Evolutionary conservation across 2,888 invertebrate genomes (phyloP), one percentile per base, ranked within the genome.

Genomic region (Bombylius discolor): DNA sequence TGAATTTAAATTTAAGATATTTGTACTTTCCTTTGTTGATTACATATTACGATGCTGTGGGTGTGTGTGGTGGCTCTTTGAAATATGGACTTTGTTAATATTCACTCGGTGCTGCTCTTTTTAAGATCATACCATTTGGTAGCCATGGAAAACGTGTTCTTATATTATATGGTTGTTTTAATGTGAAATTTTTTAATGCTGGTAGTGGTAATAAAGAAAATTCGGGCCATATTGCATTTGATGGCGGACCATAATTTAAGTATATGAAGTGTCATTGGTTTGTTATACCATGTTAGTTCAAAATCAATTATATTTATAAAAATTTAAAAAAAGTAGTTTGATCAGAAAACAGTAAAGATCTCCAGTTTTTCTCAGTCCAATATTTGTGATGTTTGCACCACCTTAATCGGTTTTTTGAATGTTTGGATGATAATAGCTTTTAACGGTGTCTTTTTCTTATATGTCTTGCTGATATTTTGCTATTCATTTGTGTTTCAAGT

Each of bases 211-310:
- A 72, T 1, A 85, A 78, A 57, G 87, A 85, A 70, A 90, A 93
- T 63, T 93, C 95, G 0, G 96, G 95, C 98, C 98, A 99, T 66
- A 98, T 97, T 1, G 87, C 84, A 68, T 91, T 90, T 0, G 90
- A 90, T 4, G 92, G 92, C 0, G 91, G 91, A 5, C 98, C 85
- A n/a, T n/a, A n/a, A n/a, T n/a, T n/a, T n/a, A n/a, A n/a, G n/a
- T n/a, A n/a, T n/a, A n/a, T n/a, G n/a, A n/a, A n/a, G n/a, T n/a
- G n/a, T n/a, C n/a, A n/a, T n/a, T n/a, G n/a, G n/a, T n/a, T n/a
- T n/a, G n/a, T n/a, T n/a, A n/a, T n/a, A n/a, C n/a, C n/a, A n/a
- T n/a, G n/a, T n/a, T n/a, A n/a, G n/a, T n/a, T n/a, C n/a, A n/a
- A n/a, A n/a, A n/a, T n/a, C n/a, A n/a, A n/a, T n/a, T n/a, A n/a